These are phyloP conservation scores for Cabera pusaria DNA, from an alignment of 2,888 invertebrate genomes.

Conservation along the genomic window DNA sequence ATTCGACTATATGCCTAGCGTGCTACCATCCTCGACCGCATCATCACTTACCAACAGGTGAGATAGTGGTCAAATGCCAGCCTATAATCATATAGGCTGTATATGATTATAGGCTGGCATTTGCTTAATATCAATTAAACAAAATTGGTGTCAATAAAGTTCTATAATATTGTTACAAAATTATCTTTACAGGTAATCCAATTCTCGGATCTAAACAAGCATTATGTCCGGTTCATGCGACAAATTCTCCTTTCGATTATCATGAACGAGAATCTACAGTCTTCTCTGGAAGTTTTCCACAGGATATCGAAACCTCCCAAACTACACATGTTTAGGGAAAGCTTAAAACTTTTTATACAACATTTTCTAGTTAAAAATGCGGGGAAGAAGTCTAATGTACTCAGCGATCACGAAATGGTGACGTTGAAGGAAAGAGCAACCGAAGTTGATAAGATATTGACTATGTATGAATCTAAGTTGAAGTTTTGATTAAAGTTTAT, in stretches of 20 bases:
- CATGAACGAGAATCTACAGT: conserved; percentile 85
- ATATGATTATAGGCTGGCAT: too few relatives aligned
- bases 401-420: conserved; percentile 59
- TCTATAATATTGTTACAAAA: too few relatives aligned
- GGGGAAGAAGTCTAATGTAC: conserved; percentile 63
- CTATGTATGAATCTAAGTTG: conserved; percentile 71
- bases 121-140: too few relatives aligned
- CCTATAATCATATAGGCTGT: too few relatives aligned
- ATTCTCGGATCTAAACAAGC: conserved; percentile 92
- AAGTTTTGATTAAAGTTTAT: conserved; percentile 49
- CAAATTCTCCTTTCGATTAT: conserved; percentile 90
- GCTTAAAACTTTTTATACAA: conserved; percentile 92
- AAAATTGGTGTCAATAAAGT: too few relatives aligned
- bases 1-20: too few relatives aligned
- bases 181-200: conserved; percentile 87
- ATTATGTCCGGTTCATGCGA: conserved; percentile 90
- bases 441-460: conserved; percentile 86
- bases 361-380: conserved; percentile 91
- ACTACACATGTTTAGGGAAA: conserved; percentile 91
- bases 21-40: too few relatives aligned
- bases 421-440: conserved; percentile 80
- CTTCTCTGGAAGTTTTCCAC: conserved; percentile 86
- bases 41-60: too few relatives aligned
- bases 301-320: conserved; percentile 89
- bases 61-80: too few relatives aligned